phyloP scores from a whole-genome alignment of 1,140 invertebrate genomes.

The Heliconius melpomene region DNA sequence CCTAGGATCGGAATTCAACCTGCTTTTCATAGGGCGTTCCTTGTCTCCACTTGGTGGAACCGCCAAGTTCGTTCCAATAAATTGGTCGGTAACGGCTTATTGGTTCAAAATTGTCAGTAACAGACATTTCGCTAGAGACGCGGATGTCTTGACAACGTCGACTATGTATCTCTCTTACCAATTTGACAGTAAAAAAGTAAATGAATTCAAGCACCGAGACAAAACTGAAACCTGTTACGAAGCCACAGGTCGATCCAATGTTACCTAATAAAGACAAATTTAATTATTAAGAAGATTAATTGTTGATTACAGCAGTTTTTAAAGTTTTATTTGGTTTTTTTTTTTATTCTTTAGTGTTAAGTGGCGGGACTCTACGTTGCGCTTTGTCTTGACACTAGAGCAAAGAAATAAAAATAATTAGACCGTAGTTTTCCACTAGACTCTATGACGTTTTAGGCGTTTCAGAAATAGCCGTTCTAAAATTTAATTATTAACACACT shows the following conservation, averaged over 20 bases:
- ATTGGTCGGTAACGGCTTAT: constrained; percentile 58
- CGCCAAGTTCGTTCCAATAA: constrained; percentile 71
- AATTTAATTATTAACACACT: too few species aligned
- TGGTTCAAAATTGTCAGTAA: constrained; percentile 44
- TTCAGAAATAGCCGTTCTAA: too few species aligned
- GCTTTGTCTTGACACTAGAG: too few species aligned
- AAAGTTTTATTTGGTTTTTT: too few species aligned
- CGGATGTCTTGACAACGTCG: constrained; percentile 39
- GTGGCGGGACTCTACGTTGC: too few species aligned
- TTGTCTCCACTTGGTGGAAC: constrained; percentile 43
- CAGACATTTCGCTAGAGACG: constrained; percentile 28
- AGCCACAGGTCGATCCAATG: constrained; percentile 83
- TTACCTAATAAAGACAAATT: constrained; percentile 68
- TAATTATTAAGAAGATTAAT: not conserved
- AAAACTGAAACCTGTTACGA: constrained; percentile 84
- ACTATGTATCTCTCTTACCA: constrained; percentile 52
- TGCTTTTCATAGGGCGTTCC: constrained; percentile 12
- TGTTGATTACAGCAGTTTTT: too few species aligned
- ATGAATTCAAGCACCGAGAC: constrained; percentile 82
- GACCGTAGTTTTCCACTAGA: too few species aligned
- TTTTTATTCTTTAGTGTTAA: too few species aligned
- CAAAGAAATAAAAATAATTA: too few species aligned
- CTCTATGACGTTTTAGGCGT: too few species aligned
- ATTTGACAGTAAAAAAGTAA: constrained; percentile 79
- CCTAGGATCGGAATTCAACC: not conserved